Evolutionary conservation across 2,888 invertebrate genomes (phyloP), one percentile per base, ranked within the genome.

Genomic region (Phortica okadai): DNA sequence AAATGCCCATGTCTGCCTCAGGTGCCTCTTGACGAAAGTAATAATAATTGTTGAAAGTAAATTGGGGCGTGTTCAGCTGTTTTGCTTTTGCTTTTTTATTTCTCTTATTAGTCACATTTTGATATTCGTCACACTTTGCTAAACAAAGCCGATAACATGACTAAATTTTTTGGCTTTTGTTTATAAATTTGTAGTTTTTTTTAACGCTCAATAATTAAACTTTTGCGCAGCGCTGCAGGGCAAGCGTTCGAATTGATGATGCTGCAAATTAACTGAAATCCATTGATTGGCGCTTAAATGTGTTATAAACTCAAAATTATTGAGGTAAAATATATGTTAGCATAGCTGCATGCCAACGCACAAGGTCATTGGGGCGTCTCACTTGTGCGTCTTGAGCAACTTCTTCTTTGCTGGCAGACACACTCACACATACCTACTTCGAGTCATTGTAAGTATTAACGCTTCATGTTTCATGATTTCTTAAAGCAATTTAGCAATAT

Each of bases 301-400:
- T 41, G 66, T 41, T 66, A 62, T 21, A 62, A 11, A 25, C n/a
- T 8, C 11, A 62, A 16, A 62, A 25, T 62, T 62, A 62, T 25
- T 56, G 8, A n/a, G 16, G 56, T 25, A 25, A 25, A 25, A 25
- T 25, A 25, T 25, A 25, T 25, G 62, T 16, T 25, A 62, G 11
- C 50, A 50, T 8, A 14, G 10, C 25, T 21, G 8, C 16, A 25
- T 62, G 10, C 62, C 16, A 25, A 10, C 62, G 62, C 25, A 41
- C 66, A 66, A 66, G 66, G 66, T 66, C 66, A 41, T 41, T 66
- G n/a, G 42, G 66, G 66, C 66, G 66, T 66, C 25, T 21, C 8
- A 62, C 21, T 25, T 21, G 62, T 21, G 14, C 25, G 62, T 62
- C 21, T 10, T 16, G 25, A 16, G 56, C 56, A 14, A 56, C 56